phyloP scores from a whole-genome alignment of 2,888 invertebrate species.

The Nomada lathburiana region DNA sequence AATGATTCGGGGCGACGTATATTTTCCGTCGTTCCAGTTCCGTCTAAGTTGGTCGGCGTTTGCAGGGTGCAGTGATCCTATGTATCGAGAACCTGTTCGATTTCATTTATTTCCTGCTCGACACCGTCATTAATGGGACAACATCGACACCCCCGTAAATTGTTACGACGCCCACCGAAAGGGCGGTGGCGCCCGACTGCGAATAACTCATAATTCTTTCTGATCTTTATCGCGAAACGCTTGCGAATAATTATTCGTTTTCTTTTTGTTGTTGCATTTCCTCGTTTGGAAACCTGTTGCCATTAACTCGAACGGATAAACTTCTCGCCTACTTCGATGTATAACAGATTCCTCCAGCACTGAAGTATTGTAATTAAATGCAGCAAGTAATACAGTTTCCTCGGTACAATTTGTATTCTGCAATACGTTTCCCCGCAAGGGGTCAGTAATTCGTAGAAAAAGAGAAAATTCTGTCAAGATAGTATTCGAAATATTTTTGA shows the following conservation, averaged over 20 bases:
- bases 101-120: slow-evolving; percentile 24
- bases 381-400: no score
- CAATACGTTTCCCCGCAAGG: no score
- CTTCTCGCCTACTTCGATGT: background rate
- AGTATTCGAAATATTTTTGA: no score
- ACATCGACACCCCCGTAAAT: slow-evolving; percentile 36
- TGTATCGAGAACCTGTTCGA: slow-evolving; percentile 36
- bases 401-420: no score
- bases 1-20: background rate
- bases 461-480: no score
- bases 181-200: slow-evolving; percentile 41
- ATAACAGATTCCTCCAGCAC: no score
- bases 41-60: background rate
- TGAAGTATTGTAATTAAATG: no score
- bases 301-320: background rate
- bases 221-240: background rate
- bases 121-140: slow-evolving; percentile 22
- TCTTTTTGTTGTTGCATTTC: background rate
- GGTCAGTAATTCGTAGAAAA: no score
- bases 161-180: slow-evolving; percentile 38
- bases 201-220: slow-evolving; percentile 13
- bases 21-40: slow-evolving; percentile 20
- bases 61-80: background rate
- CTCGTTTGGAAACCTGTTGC: background rate
- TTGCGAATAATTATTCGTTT: slow-evolving; percentile 10